These are phyloP conservation scores for Bicyclus anynana DNA, from an alignment of 1,140 invertebrate genomes.

Conservation along the genomic window DNA sequence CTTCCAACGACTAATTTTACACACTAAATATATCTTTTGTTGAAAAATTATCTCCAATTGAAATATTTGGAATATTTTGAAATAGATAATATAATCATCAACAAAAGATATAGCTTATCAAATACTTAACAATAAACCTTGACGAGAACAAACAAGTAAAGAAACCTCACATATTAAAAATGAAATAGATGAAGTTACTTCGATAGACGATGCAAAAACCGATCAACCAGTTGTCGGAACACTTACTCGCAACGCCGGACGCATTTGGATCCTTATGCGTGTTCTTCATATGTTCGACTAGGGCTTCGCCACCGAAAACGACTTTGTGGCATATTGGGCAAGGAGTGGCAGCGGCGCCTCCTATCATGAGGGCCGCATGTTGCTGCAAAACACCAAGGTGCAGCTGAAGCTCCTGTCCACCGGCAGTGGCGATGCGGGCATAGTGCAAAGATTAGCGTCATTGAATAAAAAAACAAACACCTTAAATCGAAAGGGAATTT, in stretches of 20 bases:
- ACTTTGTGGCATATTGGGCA: slow-evolving; percentile 96
- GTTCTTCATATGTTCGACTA: slow-evolving; percentile 97
- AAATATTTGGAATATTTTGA: neutral
- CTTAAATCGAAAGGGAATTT: slow-evolving; percentile 54
- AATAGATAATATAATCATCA: slow-evolving; percentile 20
- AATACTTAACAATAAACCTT: slow-evolving; percentile 36
- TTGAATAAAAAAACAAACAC: slow-evolving; percentile 43
- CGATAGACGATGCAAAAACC: slow-evolving; percentile 20
- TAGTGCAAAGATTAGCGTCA: slow-evolving; percentile 67
- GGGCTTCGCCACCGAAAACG: slow-evolving; percentile 92
- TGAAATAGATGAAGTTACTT: slow-evolving; percentile 47
- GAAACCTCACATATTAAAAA: slow-evolving; percentile 42
- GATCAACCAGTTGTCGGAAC: slow-evolving; percentile 46
- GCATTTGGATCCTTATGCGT: slow-evolving; percentile 95
- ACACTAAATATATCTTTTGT: slow-evolving; percentile 59
- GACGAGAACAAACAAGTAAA: slow-evolving; percentile 33
- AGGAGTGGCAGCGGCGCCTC: slow-evolving; percentile 91
- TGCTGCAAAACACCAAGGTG: slow-evolving; percentile 93
- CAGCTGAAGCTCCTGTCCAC: slow-evolving; percentile 87
- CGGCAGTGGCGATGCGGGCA: slow-evolving; percentile 64
- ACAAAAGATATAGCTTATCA: slow-evolving; percentile 48
- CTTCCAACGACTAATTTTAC: slow-evolving; percentile 65
- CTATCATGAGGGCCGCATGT: slow-evolving; percentile 92
- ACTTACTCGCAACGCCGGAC: slow-evolving; percentile 93
- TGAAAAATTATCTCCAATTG: slow-evolving; percentile 18